Evolutionary conservation across 1,140 invertebrate genomes (phyloP), one percentile per base, ranked within the genome.

Genomic region (Hycleus phaleratus): DNA sequence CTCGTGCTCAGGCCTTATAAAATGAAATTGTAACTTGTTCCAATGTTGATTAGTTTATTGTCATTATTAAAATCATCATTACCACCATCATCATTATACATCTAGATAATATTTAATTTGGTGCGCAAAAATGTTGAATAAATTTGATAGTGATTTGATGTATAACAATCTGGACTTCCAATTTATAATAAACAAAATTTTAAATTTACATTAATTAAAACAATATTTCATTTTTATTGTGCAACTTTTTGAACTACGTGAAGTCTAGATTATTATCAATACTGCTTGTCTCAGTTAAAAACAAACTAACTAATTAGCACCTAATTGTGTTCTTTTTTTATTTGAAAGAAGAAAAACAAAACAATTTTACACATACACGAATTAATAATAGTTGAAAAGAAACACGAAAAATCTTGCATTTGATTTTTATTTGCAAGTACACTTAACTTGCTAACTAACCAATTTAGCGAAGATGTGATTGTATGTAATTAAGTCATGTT

Each of bases 401-500:
- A 25, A 48, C 53, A 56, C 54, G 57, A 53, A 18, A 18, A 56
- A 45, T 58, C 26, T 46, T 58, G 44, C 32, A 58, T 61, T 50
- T 59, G 55, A 47, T 55, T 48, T 56, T 48, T 49, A 58, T 44
- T 56, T 58, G 59, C 62, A 63, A 59, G 56, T 60, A 61, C 58
- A 60, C 61, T 62, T 63, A 68, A 68, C 61, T 63, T 63, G 45
- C 44, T 59, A 55, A 62, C 51, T 60, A 66, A 62, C 59, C 61
- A 61, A 63, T 62, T 66, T 69, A 68, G 67, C 63, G 62, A 67
- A 61, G 59, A 69, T 69, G 67, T 69, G 67, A 69, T 68, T 68
- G 65, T 69, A 67, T 69, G 63, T 60, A 60, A 49, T 60, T 50
- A 56, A 60, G 48, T 67, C 63, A 67, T 67, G 64, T 67, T 66